These are phyloP conservation scores for Acropternis orthonyx DNA, from an alignment of 2,797 vertebrate species.

Conservation along the genomic window DNA sequence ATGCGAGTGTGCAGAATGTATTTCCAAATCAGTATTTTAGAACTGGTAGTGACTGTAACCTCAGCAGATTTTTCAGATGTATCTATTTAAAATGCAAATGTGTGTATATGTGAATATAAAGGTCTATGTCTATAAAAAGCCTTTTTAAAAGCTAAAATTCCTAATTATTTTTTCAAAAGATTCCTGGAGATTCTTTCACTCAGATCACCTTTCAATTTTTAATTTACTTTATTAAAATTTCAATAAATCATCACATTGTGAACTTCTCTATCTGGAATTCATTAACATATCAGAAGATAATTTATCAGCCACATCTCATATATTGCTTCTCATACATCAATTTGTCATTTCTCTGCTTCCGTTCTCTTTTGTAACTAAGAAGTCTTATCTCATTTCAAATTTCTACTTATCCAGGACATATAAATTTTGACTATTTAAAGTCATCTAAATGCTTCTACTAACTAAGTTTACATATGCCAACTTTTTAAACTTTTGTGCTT, in stretches of 20 bases:
- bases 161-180: slow-evolving; percentile 40
- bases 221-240: slow-evolving; percentile 57
- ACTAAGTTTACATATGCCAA: neutral
- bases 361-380: slow-evolving; percentile 18
- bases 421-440: slow-evolving; percentile 1
- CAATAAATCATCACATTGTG: slow-evolving; percentile 43
- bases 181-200: slow-evolving; percentile 32
- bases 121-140: slow-evolving; percentile 10
- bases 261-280: slow-evolving; percentile 31
- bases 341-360: slow-evolving; percentile 52
- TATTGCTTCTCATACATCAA: slow-evolving; percentile 56
- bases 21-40: neutral
- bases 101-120: neutral
- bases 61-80: neutral
- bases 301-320: slow-evolving; percentile 60
- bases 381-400: slow-evolving; percentile 13
- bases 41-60: neutral
- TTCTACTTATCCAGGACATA: neutral
- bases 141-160: slow-evolving; percentile 17
- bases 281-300: slow-evolving; percentile 70
- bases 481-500: neutral
- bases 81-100: slow-evolving; percentile 4
- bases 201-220: slow-evolving; percentile 47
- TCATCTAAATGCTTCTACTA: neutral
- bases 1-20: neutral